phyloP scores from a whole-genome alignment of 1,140 invertebrate species.

The Hirudo medicinalis region DNA sequence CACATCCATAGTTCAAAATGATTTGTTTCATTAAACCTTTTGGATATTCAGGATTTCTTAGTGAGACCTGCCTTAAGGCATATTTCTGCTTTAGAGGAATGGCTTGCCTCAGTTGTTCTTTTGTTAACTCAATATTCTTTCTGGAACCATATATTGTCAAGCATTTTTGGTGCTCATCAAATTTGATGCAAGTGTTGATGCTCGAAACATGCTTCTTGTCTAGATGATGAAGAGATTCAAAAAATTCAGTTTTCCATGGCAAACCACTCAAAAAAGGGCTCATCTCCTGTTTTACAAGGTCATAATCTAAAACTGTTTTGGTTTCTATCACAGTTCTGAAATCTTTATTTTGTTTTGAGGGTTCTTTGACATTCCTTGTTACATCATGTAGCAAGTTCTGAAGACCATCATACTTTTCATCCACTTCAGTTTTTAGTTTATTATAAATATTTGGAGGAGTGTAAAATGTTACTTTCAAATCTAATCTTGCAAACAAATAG shows the following conservation, averaged over 20 bases:
- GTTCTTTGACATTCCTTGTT: neutral
- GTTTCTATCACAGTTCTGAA: neutral
- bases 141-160: neutral
- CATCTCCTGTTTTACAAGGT: neutral
- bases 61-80: neutral
- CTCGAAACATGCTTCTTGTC: neutral
- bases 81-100: neutral
- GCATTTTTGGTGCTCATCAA: slow-evolving; percentile 1
- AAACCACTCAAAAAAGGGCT: neutral
- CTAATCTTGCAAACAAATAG: neutral
- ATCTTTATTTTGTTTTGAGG: neutral
- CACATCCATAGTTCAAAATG: neutral
- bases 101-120: neutral
- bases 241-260: neutral
- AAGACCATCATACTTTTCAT: neutral
- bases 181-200: neutral
- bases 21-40: slow-evolving; percentile 2
- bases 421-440: neutral
- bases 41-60: neutral
- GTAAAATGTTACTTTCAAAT: neutral
- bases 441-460: slow-evolving; percentile 7
- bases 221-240: neutral
- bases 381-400: neutral
- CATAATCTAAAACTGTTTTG: neutral
- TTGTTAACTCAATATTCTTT: neutral